A percentile compares a stretch with the other conserved stretches of the same genome.
Evolutionary conservation across 1,140 invertebrate genomes (phyloP).

Genomic region (Tribolium madens): DNA sequence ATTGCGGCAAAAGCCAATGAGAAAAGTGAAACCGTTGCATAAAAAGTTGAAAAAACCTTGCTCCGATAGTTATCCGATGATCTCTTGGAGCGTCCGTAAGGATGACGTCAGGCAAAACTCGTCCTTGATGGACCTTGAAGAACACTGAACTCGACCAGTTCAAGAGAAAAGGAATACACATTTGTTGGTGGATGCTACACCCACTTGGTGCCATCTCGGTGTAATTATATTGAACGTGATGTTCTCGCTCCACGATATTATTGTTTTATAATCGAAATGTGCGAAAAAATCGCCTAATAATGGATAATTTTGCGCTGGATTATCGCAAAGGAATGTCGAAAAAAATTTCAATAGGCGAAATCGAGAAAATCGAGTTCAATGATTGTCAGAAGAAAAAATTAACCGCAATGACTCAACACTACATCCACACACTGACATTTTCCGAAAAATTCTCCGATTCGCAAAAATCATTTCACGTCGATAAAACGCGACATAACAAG

Average conservation of each 20-base stretch:
- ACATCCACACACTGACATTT: neutral
- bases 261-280: no score
- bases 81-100: neutral
- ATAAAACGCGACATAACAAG: neutral
- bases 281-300: no score
- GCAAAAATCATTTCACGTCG: neutral
- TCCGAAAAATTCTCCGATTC: neutral
- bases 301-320: no score
- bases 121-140: neutral
- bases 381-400: neutral
- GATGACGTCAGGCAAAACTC: neutral
- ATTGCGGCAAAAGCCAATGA: no score
- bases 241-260: no score
- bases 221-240: neutral
- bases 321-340: no score
- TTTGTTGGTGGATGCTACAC: neutral
- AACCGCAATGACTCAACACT: neutral
- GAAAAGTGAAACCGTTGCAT: neutral
- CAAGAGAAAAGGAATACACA: neutral
- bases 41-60: neutral
- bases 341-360: no score
- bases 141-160: neutral
- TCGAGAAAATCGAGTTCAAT: neutral
- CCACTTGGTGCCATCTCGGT: neutral
- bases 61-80: neutral